These are phyloP conservation scores for Cheilosia vernalis DNA, from an alignment of 2,888 invertebrate genomes.

Conservation along the genomic window DNA sequence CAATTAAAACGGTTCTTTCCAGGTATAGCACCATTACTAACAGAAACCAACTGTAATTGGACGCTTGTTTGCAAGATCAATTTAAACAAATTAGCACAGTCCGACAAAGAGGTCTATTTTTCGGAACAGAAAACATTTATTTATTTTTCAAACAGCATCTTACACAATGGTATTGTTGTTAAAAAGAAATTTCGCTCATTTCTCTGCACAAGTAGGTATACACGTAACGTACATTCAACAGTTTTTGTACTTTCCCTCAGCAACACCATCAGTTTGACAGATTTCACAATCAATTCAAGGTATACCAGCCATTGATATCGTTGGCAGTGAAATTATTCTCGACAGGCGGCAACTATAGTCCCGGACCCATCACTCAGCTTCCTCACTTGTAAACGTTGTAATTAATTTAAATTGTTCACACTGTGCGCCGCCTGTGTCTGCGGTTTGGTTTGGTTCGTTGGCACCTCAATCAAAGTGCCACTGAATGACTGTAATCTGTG, in stretches of 20 bases:
- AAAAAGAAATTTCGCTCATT: conserved; percentile 15
- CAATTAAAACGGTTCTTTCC: no score
- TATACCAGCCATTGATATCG: neutral
- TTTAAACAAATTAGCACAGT: conserved; percentile 32
- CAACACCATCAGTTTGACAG: conserved; percentile 6
- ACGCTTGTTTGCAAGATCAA: conserved; percentile 22
- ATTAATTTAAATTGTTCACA: conserved; percentile 73
- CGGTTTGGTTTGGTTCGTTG: conserved; percentile 37
- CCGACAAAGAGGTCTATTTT: conserved; percentile 1
- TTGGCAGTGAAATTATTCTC: conserved; percentile 41
- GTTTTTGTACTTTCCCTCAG: conserved; percentile 9
- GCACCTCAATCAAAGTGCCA: conserved; percentile 70
- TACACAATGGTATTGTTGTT: conserved; percentile 6
- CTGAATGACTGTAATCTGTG: conserved; percentile 45
- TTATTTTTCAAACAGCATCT: neutral
- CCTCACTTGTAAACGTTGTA: conserved; percentile 39
- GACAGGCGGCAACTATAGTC: conserved; percentile 18
- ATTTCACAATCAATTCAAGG: conserved; percentile 8
- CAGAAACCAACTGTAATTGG: no score
- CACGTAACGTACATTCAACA: neutral
- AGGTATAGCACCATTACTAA: no score
- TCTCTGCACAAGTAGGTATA: neutral
- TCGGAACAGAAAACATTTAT: neutral
- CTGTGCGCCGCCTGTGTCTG: conserved; percentile 33
- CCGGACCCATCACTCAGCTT: conserved; percentile 32